phyloP scores from a whole-genome alignment of 2,113 vertebrate genomes.

The Cryptotis parvus region DNA sequence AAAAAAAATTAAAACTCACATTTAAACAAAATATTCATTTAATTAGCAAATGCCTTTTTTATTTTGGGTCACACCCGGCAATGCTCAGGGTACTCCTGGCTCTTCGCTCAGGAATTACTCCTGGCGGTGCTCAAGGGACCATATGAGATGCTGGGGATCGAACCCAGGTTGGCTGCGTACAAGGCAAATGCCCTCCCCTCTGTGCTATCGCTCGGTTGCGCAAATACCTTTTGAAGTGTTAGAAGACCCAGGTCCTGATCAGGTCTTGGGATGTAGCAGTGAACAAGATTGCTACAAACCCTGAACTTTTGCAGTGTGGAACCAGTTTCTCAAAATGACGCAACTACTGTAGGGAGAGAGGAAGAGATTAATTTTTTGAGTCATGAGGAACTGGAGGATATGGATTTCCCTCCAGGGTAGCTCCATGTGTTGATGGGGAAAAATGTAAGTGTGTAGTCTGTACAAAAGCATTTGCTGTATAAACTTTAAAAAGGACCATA shows the following conservation, averaged over 20 bases:
- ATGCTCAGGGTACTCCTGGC: too few species aligned
- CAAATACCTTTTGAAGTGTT: conserved; percentile 33
- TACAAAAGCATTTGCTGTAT: neutral
- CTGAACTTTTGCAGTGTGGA: neutral
- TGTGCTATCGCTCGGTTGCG: too few species aligned
- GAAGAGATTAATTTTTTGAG: conserved; percentile 22
- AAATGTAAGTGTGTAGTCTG: neutral
- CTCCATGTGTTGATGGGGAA: conserved; percentile 29
- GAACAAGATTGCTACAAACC: neutral
- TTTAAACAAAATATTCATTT: conserved; percentile 31
- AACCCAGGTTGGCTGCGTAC: too few species aligned
- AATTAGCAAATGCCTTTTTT: conserved; percentile 42
- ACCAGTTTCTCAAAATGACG: neutral
- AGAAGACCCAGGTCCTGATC: neutral
- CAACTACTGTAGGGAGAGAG: neutral
- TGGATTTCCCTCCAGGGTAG: neutral
- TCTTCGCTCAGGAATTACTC: too few species aligned
- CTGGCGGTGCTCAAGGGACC: too few species aligned
- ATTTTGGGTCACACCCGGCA: too few species aligned
- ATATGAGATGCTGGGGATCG: too few species aligned
- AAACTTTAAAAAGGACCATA: neutral
- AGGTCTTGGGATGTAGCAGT: neutral
- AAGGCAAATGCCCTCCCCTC: too few species aligned
- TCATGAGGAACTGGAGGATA: neutral
- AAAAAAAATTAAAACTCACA: neutral